Conservation (phyloP, 2,888 invertebrate genomes). For the Syritta pipiens region DNA sequence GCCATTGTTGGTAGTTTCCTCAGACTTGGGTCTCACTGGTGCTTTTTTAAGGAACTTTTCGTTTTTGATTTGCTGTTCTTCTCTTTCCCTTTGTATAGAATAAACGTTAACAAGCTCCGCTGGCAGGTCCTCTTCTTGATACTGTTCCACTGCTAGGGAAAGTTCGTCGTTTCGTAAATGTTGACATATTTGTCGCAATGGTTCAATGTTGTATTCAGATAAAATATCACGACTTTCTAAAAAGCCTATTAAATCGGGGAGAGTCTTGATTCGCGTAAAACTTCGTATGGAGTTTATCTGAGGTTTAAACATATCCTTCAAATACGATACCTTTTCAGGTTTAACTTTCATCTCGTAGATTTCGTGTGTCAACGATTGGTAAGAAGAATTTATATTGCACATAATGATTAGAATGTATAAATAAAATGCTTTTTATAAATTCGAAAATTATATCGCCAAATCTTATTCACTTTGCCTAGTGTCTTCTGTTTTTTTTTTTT, state of each 20-base stretch:
- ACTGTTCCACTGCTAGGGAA: slow-evolving; percentile 67
- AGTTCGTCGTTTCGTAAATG: slow-evolving; percentile 61
- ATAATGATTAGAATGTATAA: no score
- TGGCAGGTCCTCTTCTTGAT: slow-evolving; percentile 50
- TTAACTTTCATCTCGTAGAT: no score
- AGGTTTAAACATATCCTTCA: slow-evolving; percentile 71
- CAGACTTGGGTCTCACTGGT: neutral
- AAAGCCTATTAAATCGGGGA: slow-evolving; percentile 74
- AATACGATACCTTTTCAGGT: no score
- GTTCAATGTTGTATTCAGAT: slow-evolving; percentile 73
- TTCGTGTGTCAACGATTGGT: no score
- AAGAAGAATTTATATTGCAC: no score
- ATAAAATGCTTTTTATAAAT: no score
- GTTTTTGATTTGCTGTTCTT: neutral
- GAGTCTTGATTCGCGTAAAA: slow-evolving; percentile 70
- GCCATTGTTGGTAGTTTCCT: neutral
- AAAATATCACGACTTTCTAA: slow-evolving; percentile 74
- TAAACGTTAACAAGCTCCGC: slow-evolving; percentile 30
- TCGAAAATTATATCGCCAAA: no score
- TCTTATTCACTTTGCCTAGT: no score
- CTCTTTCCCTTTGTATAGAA: slow-evolving; percentile 19
- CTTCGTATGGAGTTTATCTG: slow-evolving; percentile 74
- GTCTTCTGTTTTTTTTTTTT: no score
- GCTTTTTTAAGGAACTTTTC: neutral
- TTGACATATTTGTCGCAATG: slow-evolving; percentile 69